These are phyloP conservation scores for Diplazon laetatorius DNA, from an alignment of 2,888 invertebrate genomes.

Conservation along the genomic window DNA sequence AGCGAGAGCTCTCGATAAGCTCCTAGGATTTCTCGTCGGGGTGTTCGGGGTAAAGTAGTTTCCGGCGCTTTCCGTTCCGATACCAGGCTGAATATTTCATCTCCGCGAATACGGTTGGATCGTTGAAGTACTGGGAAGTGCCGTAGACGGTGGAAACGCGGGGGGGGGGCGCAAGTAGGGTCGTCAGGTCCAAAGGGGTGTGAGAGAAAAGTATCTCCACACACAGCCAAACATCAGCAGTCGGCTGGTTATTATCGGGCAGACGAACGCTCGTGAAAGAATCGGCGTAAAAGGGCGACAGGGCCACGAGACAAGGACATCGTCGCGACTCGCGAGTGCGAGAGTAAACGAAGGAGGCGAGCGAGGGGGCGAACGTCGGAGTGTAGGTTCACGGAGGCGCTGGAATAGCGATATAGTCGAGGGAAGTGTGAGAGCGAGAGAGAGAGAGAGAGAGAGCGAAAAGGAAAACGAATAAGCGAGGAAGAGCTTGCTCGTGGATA, in stretches of 20 bases:
- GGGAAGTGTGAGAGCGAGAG: slow-evolving; percentile 20
- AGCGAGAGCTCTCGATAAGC: slow-evolving; percentile 62
- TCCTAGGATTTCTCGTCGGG: slow-evolving; percentile 58
- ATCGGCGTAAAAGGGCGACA: slow-evolving; percentile 8
- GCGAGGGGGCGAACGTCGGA: slow-evolving; percentile 32
- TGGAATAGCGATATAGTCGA: slow-evolving; percentile 31
- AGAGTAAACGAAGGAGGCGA: slow-evolving; percentile 21
- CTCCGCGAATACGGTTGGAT: slow-evolving; percentile 32
- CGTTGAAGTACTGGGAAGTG: slow-evolving; percentile 17
- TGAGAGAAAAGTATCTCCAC: not conserved
- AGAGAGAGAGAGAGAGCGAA: slow-evolving; percentile 20
- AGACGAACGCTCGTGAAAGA: slow-evolving; percentile 7
- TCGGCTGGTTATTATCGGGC: not conserved
- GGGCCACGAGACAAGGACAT: slow-evolving; percentile 22
- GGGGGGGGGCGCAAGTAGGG: not conserved
- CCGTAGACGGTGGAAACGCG: not conserved
- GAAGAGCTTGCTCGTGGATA: slow-evolving; percentile 59
- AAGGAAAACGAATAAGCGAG: slow-evolving; percentile 55
- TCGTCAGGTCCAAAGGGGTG: too few relatives aligned
- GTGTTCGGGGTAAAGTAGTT: slow-evolving; percentile 62
- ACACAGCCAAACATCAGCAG: not conserved
- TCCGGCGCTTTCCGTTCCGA: slow-evolving; percentile 56
- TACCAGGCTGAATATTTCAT: slow-evolving; percentile 61
- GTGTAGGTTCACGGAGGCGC: slow-evolving; percentile 37
- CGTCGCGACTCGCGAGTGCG: slow-evolving; percentile 12